Percentiles rank a stretch among this genome's conserved stretches.
Evolutionary conservation across 2,888 invertebrate genomes (phyloP).

Genomic region (Bellardia bayeri): DNA sequence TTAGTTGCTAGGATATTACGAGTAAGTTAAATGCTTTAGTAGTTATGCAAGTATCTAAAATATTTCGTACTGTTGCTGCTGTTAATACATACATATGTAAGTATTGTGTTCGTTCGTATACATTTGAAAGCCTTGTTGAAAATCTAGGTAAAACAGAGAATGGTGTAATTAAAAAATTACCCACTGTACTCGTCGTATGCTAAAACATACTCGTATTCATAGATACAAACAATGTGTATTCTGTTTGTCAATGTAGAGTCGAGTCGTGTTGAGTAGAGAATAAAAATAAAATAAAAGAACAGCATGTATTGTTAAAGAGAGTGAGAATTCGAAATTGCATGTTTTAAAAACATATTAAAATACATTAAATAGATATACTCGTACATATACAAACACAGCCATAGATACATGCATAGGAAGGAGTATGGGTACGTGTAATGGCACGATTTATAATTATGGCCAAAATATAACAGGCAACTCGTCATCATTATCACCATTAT

Average conservation of each 20-base stretch:
- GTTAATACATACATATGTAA: background rate
- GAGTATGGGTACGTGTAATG: constrained; percentile 26
- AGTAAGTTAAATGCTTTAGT: background rate
- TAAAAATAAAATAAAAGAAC: background rate
- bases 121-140: constrained; percentile 18
- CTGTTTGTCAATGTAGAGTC: constrained; percentile 11
- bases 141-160: constrained; percentile 46
- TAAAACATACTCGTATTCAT: background rate
- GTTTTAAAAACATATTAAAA: constrained; percentile 17
- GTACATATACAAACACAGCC: background rate
- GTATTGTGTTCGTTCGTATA: background rate
- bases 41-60: background rate
- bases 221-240: constrained; percentile 4
- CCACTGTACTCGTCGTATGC: background rate
- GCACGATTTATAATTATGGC: constrained; percentile 34
- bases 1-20: too few relatives aligned
- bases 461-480: constrained; percentile 56
- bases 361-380: constrained; percentile 5
- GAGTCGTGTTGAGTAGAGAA: background rate
- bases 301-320: constrained; percentile 19
- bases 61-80: background rate
- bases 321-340: constrained; percentile 37
- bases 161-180: constrained; percentile 38
- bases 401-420: background rate
- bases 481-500: constrained; percentile 43